Percentiles rank a stretch among this genome's conserved stretches.
These are phyloP conservation scores for Crambe crambe DNA, from an alignment of 37 sponge, comb jelly and placozoan genomes.

Conservation along the genomic window DNA sequence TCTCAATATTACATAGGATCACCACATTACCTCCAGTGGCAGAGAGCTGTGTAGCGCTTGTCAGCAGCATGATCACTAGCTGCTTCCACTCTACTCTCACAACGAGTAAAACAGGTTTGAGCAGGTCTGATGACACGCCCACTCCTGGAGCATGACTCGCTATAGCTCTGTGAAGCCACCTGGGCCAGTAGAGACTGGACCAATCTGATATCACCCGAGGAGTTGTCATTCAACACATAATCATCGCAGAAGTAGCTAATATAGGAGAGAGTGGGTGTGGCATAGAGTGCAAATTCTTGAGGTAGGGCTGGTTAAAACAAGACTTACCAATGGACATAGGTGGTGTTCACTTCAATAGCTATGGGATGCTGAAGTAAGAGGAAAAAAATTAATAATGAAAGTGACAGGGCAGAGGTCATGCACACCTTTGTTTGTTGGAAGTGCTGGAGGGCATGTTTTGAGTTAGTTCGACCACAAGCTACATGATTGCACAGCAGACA, in stretches of 20 bases:
- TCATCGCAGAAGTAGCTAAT: conserved; percentile 59
- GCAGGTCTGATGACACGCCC: conserved; percentile 55
- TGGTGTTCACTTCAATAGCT: conserved; percentile 51
- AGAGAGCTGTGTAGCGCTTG: conserved; percentile 52
- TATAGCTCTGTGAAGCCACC: conserved; percentile 57
- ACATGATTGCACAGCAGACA: conserved; percentile 67
- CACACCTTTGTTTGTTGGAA: conserved; percentile 48
- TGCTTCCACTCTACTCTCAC: conserved; percentile 55
- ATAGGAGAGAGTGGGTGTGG: neutral
- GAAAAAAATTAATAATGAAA: too few relatives aligned
- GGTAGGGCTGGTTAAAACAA: neutral
- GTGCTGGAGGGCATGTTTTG: conserved; percentile 64
- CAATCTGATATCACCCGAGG: conserved; percentile 33
- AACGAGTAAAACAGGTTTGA: conserved; percentile 5
- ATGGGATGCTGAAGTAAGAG: conserved; percentile 33
- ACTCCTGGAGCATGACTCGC: conserved; percentile 52
- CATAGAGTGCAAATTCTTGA: neutral
- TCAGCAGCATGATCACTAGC: conserved; percentile 49
- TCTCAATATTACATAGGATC: neutral
- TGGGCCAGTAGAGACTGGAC: conserved; percentile 37
- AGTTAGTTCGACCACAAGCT: conserved; percentile 61
- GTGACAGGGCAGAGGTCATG: too few relatives aligned
- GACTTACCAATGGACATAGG: conserved; percentile 51
- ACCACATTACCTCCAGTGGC: conserved; percentile 47
- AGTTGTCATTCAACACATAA: conserved; percentile 49